Conservation (phyloP, 2,113 vertebrate genomes). For the Aythya baeri region DNA sequence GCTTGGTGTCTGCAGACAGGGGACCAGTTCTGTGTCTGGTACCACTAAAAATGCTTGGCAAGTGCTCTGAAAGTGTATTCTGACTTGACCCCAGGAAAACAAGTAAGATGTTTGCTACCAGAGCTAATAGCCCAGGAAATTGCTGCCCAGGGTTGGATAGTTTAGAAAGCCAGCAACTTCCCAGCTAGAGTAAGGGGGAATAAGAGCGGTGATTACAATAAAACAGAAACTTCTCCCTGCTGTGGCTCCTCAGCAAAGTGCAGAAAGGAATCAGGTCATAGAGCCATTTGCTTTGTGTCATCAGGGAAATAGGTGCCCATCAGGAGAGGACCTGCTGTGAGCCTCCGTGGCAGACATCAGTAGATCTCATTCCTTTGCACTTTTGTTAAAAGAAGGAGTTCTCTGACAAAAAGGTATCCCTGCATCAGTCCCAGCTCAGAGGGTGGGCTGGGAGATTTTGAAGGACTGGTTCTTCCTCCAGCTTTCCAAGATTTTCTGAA, state of each 20-base stretch:
- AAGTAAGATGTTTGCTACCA: background rate
- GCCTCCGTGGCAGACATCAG: rapidly evolving
- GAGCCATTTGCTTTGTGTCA: rapidly evolving
- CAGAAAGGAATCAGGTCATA: background rate
- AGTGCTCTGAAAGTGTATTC: background rate
- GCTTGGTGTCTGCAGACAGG: background rate
- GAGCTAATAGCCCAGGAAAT: background rate
- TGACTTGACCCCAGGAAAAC: background rate
- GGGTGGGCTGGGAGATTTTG: rapidly evolving
- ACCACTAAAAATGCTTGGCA: background rate
- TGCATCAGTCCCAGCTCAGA: background rate
- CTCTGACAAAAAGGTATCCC: background rate
- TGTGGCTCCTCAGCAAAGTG: background rate
- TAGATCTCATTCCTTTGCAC: background rate
- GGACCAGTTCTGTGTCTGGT: background rate
- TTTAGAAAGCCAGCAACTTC: background rate
- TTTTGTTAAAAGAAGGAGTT: background rate
- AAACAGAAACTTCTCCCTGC: background rate
- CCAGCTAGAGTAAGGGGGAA: background rate
- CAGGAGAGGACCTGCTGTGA: background rate
- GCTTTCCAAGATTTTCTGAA: background rate
- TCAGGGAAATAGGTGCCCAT: background rate
- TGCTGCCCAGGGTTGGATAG: background rate
- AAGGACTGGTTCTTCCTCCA: background rate
- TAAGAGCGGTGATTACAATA: background rate